A percentile compares a stretch with the other conserved stretches of the same genome.
Conservation (phyloP, 1,140 invertebrate species). For the Pogonomyrmex barbatus region DNA sequence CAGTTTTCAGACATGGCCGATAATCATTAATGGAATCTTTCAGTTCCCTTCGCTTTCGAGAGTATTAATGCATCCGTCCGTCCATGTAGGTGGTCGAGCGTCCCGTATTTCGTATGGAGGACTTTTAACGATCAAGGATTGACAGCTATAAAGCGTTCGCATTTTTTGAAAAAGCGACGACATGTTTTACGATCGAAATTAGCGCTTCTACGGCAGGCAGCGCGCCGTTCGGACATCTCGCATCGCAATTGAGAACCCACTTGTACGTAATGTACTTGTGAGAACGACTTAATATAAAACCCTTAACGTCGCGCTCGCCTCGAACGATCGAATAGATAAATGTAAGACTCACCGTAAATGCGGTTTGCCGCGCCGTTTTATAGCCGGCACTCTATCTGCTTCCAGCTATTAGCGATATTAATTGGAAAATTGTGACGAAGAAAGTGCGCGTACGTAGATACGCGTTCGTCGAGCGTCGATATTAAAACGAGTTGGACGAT, state of each 20-base stretch:
- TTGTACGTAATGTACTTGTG: background rate
- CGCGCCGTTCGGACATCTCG: background rate
- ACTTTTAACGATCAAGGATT: conserved; percentile 28
- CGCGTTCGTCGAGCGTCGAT: background rate
- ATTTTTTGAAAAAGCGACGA: conserved; percentile 23
- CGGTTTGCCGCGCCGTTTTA: conserved; percentile 20
- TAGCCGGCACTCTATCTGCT: background rate
- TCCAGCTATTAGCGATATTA: conserved; percentile 32
- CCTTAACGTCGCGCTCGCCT: background rate
- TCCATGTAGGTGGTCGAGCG: conserved; percentile 22
- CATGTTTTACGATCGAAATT: conserved; percentile 46
- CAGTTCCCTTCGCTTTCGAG: conserved; percentile 8
- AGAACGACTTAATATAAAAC: conserved; percentile 43
- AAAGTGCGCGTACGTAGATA: background rate
- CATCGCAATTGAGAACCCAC: conserved; percentile 3
- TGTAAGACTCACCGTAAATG: conserved; percentile 5
- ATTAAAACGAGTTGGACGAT: conserved; percentile 43
- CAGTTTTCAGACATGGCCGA: conserved; percentile 52
- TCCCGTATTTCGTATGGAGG: background rate
- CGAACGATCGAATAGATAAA: conserved; percentile 35
- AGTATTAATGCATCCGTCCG: background rate
- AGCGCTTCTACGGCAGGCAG: background rate
- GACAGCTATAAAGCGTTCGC: background rate
- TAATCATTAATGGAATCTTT: conserved; percentile 72
- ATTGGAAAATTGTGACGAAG: conserved; percentile 46